A percentile compares a stretch with the other conserved stretches of the same genome.
Conservation (phyloP, 1,140 invertebrate genomes). For the Zophobas morio region DNA sequence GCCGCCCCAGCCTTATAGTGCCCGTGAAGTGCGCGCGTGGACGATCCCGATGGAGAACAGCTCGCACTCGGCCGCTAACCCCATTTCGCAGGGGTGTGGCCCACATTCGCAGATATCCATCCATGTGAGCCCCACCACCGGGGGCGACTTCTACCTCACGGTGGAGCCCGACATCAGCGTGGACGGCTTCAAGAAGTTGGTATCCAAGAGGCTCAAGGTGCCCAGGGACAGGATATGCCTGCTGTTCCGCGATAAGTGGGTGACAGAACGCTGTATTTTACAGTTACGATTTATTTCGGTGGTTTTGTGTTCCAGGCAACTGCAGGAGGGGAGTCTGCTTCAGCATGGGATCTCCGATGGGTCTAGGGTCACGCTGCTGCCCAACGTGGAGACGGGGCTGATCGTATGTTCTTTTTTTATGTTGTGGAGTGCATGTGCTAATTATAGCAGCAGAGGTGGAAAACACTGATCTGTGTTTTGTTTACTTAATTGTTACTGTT, state of each 20-base stretch:
- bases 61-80: slow-evolving; percentile 65
- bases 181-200: slow-evolving; percentile 90
- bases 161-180: slow-evolving; percentile 85
- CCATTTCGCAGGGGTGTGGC: slow-evolving; percentile 75
- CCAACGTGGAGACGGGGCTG: slow-evolving; percentile 94
- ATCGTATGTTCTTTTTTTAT: slow-evolving; percentile 79
- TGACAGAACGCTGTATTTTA: slow-evolving; percentile 60
- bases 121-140: slow-evolving; percentile 90
- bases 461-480: background rate
- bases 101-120: slow-evolving; percentile 81
- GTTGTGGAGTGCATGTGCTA: slow-evolving; percentile 24
- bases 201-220: slow-evolving; percentile 93
- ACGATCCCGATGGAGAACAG: slow-evolving; percentile 63
- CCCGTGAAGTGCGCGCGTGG: slow-evolving; percentile 11
- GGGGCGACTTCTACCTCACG: slow-evolving; percentile 88
- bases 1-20: slow-evolving; percentile 50
- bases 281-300: slow-evolving; percentile 54
- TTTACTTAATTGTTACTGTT: slow-evolving; percentile 28
- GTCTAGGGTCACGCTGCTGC: slow-evolving; percentile 89
- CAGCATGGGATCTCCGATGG: slow-evolving; percentile 91
- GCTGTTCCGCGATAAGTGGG: slow-evolving; percentile 91
- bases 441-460: background rate
- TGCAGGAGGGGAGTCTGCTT: slow-evolving; percentile 87
- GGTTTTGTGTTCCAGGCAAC: slow-evolving; percentile 80
- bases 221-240: slow-evolving; percentile 93